These are phyloP conservation scores for Ptiloglossa arizonensis DNA, from an alignment of 1,140 invertebrate species.

Conservation along the genomic window DNA sequence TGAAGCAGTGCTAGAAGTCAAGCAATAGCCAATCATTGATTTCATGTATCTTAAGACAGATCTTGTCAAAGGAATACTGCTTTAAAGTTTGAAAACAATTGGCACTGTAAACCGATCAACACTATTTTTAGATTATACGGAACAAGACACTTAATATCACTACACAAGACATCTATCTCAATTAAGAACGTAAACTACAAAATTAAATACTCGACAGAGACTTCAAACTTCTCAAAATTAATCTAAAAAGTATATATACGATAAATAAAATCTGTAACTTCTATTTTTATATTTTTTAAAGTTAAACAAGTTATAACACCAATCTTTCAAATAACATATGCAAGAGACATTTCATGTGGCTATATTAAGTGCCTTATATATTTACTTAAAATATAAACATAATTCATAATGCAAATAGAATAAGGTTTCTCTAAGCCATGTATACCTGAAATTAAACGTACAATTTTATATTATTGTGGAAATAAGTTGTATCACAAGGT, in stretches of 20 bases:
- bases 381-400: constrained; percentile 11
- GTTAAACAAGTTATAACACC: not conserved
- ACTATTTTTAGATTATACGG: not conserved
- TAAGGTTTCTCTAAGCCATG: constrained; percentile 17
- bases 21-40: constrained; percentile 44
- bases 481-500: constrained; percentile 50
- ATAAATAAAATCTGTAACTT: too few species aligned
- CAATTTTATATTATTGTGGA: constrained; percentile 27
- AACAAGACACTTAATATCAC: not conserved
- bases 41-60: constrained; percentile 13
- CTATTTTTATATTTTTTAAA: not conserved
- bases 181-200: not conserved
- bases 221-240: not conserved
- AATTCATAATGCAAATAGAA: constrained; percentile 22
- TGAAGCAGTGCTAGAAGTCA: constrained; percentile 45
- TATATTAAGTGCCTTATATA: not conserved
- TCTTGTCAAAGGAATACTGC: constrained; percentile 28
- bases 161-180: not conserved
- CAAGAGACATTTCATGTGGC: not conserved
- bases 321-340: not conserved
- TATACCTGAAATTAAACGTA: constrained; percentile 15
- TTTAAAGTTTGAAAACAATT: constrained; percentile 29
- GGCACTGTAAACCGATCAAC: constrained; percentile 9
- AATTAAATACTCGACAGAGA: not conserved
- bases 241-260: not conserved